Percentiles rank a stretch among this genome's conserved stretches.
These are phyloP conservation scores for Zaprionus davidi DNA, from an alignment of 1,140 invertebrate genomes.

Conservation along the genomic window DNA sequence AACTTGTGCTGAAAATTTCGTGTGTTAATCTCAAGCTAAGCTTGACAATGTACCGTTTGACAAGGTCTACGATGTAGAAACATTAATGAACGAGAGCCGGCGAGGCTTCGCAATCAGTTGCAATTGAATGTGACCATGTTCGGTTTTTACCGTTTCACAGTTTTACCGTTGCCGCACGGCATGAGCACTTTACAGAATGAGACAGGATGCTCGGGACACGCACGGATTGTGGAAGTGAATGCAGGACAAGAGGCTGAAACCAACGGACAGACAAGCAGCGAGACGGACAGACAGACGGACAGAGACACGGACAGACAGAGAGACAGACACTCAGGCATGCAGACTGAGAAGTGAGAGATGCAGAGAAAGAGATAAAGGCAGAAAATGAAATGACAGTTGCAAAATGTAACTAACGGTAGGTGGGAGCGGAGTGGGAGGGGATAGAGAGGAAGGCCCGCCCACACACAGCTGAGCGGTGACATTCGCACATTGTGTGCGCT, in stretches of 20 bases:
- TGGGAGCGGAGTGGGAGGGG: neutral
- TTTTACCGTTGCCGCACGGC: constrained; percentile 36
- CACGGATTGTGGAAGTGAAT: constrained; percentile 24
- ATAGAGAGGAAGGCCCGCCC: neutral
- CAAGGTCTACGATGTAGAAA: neutral
- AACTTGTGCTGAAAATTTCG: neutral
- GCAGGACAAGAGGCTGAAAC: constrained; percentile 7
- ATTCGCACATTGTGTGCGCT: constrained; percentile 62
- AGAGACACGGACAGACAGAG: neutral
- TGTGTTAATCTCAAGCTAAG: constrained; percentile 16
- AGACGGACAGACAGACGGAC: neutral
- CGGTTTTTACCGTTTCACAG: constrained; percentile 16
- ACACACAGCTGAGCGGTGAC: constrained; percentile 15
- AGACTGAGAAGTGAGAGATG: neutral
- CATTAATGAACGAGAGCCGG: constrained; percentile 36
- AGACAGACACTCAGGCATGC: neutral
- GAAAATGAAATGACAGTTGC: constrained; percentile 32
- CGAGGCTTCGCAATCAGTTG: constrained; percentile 30
- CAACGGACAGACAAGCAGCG: neutral
- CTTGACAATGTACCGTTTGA: neutral
- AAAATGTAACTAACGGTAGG: constrained; percentile 23
- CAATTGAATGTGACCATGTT: constrained; percentile 38
- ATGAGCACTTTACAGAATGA: constrained; percentile 39
- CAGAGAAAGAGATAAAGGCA: constrained; percentile 6
- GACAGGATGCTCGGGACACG: constrained; percentile 28